These are phyloP conservation scores for Oreochromis tanganicae DNA, from an alignment of 2,113 vertebrate species.

Conservation along the genomic window DNA sequence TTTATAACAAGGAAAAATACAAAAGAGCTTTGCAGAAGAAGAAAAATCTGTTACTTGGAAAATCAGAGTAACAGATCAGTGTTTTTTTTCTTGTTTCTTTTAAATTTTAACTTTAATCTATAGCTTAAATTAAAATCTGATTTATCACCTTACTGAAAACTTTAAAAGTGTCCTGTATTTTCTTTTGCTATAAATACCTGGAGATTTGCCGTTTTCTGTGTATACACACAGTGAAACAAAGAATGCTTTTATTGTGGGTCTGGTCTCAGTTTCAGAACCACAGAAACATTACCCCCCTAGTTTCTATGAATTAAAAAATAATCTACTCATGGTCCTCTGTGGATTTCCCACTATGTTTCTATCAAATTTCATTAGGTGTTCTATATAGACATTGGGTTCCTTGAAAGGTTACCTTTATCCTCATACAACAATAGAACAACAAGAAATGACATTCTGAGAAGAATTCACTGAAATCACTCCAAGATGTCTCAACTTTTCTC, in stretches of 20 bases:
- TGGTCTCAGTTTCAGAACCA: not conserved
- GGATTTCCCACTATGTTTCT: not conserved
- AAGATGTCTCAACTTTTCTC: not conserved
- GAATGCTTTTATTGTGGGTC: not conserved
- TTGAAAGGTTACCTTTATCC: not conserved
- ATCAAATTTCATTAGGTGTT: not conserved
- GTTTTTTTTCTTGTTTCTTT: not conserved
- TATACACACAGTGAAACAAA: not conserved
- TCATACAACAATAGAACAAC: not conserved
- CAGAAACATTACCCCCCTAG: not conserved
- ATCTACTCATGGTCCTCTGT: not conserved
- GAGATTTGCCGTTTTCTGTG: not conserved
- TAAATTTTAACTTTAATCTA: not conserved
- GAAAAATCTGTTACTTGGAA: not conserved
- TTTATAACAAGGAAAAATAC: not conserved
- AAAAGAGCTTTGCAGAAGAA: not conserved
- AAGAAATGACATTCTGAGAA: not conserved
- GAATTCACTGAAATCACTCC: not conserved
- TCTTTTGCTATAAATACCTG: not conserved
- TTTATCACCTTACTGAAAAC: not conserved
- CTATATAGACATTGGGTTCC: not conserved
- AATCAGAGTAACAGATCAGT: not conserved
- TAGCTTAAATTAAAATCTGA: not conserved
- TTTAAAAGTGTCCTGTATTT: not conserved
- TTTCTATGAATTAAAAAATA: not conserved